Percentiles rank a stretch among this genome's conserved stretches.
Evolutionary conservation across 2,113 vertebrate genomes (phyloP).

Genomic region (Sterrhoptilus dennistouni): DNA sequence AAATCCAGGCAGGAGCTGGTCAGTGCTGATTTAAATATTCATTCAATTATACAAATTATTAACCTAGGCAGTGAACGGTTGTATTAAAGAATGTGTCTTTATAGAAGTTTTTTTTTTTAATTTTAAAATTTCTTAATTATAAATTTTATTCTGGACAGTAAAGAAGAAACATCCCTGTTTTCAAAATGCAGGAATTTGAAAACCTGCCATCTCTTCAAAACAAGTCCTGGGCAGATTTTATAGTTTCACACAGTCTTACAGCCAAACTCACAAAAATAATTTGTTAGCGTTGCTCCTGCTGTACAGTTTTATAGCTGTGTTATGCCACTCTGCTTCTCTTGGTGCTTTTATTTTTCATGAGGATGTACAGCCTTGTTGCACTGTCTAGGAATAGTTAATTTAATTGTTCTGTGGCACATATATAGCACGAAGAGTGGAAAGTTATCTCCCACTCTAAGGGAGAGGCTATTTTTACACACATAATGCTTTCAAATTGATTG

Average conservation of each 20-base stretch:
- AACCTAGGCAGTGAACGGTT: background rate
- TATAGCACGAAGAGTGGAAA: background rate
- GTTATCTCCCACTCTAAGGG: background rate
- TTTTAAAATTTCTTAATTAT: background rate
- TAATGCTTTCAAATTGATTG: constrained; percentile 48
- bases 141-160: background rate
- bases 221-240: background rate
- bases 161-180: background rate
- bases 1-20: constrained; percentile 85
- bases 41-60: background rate
- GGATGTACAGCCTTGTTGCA: background rate
- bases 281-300: background rate
- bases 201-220: background rate
- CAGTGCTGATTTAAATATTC: constrained; percentile 51
- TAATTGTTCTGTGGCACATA: background rate
- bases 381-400: constrained; percentile 12
- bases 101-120: background rate
- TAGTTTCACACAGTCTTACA: background rate
- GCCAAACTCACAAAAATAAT: background rate
- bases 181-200: background rate
- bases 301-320: background rate
- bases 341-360: background rate
- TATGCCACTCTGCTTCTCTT: background rate
- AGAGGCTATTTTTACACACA: constrained; percentile 36
- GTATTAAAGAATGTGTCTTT: background rate